Evolutionary conservation across 2,797 vertebrate species (phyloP), one percentile per base, ranked within the genome.

Genomic region (Florisuga fusca): DNA sequence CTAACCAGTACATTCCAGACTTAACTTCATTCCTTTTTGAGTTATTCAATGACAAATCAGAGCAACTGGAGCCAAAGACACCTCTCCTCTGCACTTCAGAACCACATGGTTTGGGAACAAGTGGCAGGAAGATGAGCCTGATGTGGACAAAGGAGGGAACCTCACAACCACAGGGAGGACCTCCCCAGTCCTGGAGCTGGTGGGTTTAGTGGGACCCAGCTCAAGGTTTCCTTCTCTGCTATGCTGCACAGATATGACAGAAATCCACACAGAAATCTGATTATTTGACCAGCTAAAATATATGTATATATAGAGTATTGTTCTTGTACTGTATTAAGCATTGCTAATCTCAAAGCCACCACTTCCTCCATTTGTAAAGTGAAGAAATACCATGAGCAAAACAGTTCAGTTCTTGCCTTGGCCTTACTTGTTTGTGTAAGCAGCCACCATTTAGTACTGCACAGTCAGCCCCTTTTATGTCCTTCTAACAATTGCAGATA

Each of bases 361-460:
- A 51, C 79, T 93, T 96, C 69, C 80, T 91, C 55, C 64, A 36
- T 81, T 87, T 86, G 83, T 84, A 81, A 79, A 45, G 22, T 10
- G 33, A 90, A 43, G 33, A 94, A 93, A 48, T 17, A 64, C 9
- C 12, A 8, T 13, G 34, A 92, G 46, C 45, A 61, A 67, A 76
- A 31, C 21, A 45, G 63, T 43, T 79, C 45, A 71, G n/a, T n/a
- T 72, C 67, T 75, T 82, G 43, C 53, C 23, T 87, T 68, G 31
- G 36, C 5, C 0, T 58, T 57, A 16, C 41, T 64, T 2, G 0
- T 63, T 63, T 67, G 31, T 71, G 59, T 58, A 67, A 85, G 48
- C 34, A 89, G 6, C 26, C 22, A 13, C 18, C 36, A 12, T 7
- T 61, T 46, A 46, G n/a, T 25, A 19, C 13, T 25, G 27, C 19